Conservation (phyloP, 1,140 invertebrate species). For the Schlechtendalia chinensis region DNA sequence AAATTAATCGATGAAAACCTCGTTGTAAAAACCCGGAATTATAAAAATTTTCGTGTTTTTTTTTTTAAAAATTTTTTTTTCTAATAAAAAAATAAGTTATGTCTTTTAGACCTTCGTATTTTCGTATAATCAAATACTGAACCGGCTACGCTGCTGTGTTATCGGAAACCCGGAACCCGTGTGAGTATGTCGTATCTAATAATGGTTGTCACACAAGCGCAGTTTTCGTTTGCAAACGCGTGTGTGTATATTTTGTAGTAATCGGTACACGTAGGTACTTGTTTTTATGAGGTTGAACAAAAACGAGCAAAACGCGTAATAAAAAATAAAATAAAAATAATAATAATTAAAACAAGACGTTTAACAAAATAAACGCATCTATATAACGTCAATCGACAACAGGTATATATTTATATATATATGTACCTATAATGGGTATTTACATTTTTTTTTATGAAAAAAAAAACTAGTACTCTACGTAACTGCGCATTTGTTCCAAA, state of each 20-base stretch:
- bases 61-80: too few species aligned
- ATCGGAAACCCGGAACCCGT: not conserved
- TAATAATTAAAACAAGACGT: not conserved
- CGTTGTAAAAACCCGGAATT: too few species aligned
- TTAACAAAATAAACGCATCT: not conserved
- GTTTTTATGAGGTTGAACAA: not conserved
- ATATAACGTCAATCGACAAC: not conserved
- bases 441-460: too few species aligned
- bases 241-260: not conserved
- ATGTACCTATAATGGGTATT: too few species aligned
- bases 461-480: too few species aligned
- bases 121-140: not conserved
- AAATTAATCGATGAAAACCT: too few species aligned
- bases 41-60: too few species aligned
- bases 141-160: not conserved
- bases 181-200: not conserved
- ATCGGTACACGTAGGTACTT: not conserved
- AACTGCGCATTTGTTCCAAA: not conserved
- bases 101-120: not conserved
- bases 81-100: too few species aligned
- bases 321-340: too few species aligned
- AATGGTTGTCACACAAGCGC: not conserved
- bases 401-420: too few species aligned
- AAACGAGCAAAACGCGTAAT: too few species aligned
- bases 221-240: not conserved